Percentiles rank a stretch among this genome's conserved stretches.
Evolutionary conservation across 1,140 invertebrate genomes (phyloP).

Genomic region (Bombus sibiricus): DNA sequence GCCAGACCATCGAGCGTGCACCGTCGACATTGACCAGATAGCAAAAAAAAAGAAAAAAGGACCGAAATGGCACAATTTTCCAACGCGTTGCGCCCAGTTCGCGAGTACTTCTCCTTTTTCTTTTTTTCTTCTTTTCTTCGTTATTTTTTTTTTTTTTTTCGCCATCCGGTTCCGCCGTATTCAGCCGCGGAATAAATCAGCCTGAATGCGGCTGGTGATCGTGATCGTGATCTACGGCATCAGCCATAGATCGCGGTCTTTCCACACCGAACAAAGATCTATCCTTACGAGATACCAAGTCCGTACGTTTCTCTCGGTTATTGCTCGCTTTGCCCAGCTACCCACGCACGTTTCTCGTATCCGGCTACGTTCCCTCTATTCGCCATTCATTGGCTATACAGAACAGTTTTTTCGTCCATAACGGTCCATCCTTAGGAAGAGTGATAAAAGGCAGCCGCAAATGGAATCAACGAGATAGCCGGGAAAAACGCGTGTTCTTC

Average conservation of each 20-base stretch:
- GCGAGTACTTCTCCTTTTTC: too few species aligned
- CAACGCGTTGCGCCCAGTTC: background rate
- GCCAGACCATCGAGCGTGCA: background rate
- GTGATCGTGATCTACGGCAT: constrained; percentile 1
- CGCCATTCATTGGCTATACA: too few species aligned
- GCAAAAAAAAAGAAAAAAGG: background rate
- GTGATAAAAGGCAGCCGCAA: too few species aligned
- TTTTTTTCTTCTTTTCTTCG: rapidly evolving
- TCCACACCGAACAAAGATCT: background rate
- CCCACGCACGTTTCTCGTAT: too few species aligned
- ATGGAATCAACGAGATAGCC: too few species aligned
- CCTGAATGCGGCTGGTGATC: background rate
- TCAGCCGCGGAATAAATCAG: background rate
- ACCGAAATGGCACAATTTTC: background rate
- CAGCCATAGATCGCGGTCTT: background rate
- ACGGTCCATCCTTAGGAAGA: too few species aligned
- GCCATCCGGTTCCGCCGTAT: too few species aligned
- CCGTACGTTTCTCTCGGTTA: background rate
- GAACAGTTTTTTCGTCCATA: too few species aligned
- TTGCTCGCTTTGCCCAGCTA: background rate
- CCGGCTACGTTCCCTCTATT: too few species aligned
- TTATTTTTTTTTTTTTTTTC: too few species aligned
- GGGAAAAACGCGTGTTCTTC: too few species aligned
- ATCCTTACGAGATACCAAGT: background rate
- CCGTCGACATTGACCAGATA: background rate